phyloP scores from a whole-genome alignment of 1,140 invertebrate species.

The Drosophila murphyi region DNA sequence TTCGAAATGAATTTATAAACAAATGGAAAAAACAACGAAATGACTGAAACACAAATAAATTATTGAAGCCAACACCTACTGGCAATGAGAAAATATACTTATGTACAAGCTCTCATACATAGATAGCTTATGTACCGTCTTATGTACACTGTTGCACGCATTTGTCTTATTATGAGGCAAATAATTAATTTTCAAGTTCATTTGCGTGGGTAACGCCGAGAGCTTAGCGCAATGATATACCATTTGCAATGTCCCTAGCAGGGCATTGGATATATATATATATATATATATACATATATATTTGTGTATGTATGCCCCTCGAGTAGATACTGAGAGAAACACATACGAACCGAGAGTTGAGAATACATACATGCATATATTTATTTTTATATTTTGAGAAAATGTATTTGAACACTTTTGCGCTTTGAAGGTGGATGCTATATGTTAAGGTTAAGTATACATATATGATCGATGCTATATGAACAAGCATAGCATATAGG shows the following conservation, averaged over 20 bases:
- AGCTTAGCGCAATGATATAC: slow-evolving; percentile 15
- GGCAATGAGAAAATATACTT: slow-evolving; percentile 41
- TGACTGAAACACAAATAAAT: slow-evolving; percentile 63
- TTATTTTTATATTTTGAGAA: slow-evolving; percentile 81
- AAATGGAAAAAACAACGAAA: slow-evolving; percentile 35
- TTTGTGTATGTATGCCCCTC: not conserved
- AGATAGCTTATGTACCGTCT: slow-evolving; percentile 14
- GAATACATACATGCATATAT: slow-evolving; percentile 40
- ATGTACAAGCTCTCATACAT: slow-evolving; percentile 22
- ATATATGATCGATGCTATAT: slow-evolving; percentile 35
- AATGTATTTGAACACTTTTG: slow-evolving; percentile 61
- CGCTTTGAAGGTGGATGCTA: slow-evolving; percentile 75
- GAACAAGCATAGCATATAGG: slow-evolving; percentile 38
- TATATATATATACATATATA: too few species aligned
- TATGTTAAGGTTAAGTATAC: slow-evolving; percentile 81
- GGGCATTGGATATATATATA: slow-evolving; percentile 40
- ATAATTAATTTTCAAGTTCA: slow-evolving; percentile 81
- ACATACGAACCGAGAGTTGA: slow-evolving; percentile 30
- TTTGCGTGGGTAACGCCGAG: slow-evolving; percentile 58
- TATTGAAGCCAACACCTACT: slow-evolving; percentile 58
- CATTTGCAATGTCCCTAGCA: slow-evolving; percentile 49
- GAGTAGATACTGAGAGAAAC: slow-evolving; percentile 23
- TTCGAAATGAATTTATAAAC: slow-evolving; percentile 75
- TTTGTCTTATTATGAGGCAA: slow-evolving; percentile 62
- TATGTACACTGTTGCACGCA: slow-evolving; percentile 1